phyloP scores from a whole-genome alignment of 2,113 vertebrate genomes.

The Heliornis fulica region DNA sequence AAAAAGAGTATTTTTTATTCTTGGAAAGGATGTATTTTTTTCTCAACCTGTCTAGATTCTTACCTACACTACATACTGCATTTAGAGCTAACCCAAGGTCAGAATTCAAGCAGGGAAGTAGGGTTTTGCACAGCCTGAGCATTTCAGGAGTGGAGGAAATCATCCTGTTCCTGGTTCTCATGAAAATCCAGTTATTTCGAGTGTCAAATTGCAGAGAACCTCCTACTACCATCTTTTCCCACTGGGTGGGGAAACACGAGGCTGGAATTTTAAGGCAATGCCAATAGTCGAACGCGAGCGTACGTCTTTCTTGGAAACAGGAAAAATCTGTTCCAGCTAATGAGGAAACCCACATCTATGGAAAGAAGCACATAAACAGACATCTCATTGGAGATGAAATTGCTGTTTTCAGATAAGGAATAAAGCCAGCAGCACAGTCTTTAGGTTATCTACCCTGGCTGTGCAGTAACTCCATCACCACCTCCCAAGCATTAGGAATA shows the following conservation, averaged over 20 bases:
- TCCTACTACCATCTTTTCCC: not conserved
- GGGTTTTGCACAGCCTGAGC: not conserved
- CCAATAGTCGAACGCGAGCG: not conserved
- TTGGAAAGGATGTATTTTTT: not conserved
- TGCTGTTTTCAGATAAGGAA: not conserved
- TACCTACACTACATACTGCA: not conserved
- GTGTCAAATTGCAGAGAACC: not conserved
- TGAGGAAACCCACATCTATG: not conserved
- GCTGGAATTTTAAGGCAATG: not conserved
- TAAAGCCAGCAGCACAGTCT: not conserved
- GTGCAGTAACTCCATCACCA: not conserved
- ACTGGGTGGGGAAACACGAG: not conserved
- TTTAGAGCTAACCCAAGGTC: not conserved
- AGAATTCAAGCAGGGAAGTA: not conserved
- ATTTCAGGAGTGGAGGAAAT: not conserved
- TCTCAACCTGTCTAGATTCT: not conserved
- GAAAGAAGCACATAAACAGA: not conserved
- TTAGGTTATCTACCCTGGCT: not conserved
- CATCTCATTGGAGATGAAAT: not conserved
- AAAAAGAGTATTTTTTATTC: not conserved
- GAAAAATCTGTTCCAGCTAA: not conserved
- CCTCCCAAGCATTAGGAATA: not conserved
- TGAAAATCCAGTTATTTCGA: not conserved
- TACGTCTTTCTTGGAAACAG: not conserved
- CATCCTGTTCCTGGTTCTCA: not conserved